Conservation (phyloP, 1,140 invertebrate genomes). For the Procambarus clarkii region DNA sequence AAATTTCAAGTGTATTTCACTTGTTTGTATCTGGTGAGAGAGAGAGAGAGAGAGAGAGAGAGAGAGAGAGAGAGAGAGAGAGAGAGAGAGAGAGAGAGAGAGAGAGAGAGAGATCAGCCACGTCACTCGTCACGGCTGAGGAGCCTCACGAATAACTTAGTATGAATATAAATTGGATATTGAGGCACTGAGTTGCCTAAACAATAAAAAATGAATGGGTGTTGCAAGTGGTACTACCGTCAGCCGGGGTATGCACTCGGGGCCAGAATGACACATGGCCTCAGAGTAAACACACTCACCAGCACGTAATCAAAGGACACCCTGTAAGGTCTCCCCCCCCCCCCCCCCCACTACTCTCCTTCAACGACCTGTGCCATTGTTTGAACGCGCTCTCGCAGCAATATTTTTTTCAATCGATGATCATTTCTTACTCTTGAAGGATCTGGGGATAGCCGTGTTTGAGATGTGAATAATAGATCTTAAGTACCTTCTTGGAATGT, state of each 20-base stretch:
- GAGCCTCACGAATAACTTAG: slow-evolving; percentile 6
- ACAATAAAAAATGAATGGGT: slow-evolving; percentile 26
- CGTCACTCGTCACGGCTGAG: slow-evolving; percentile 4
- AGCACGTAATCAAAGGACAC: neutral
- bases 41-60: too few species aligned
- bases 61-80: too few species aligned
- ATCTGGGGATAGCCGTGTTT: neutral
- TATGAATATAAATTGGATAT: slow-evolving; percentile 51
- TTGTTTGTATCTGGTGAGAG: too few species aligned
- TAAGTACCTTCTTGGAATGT: neutral
- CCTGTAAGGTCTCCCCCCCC: neutral
- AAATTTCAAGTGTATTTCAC: too few species aligned
- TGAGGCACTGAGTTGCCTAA: neutral
- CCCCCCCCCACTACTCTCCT: neutral
- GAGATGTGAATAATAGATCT: neutral
- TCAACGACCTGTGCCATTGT: neutral
- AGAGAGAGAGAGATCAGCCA: neutral
- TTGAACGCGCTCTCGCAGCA: neutral
- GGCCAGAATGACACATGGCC: neutral
- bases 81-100: neutral
- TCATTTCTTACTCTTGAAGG: neutral
- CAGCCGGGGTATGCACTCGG: neutral
- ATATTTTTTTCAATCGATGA: neutral
- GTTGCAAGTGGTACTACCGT: neutral
- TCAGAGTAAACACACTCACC: neutral